Conservation (phyloP, 2,888 invertebrate genomes). For the Gryllus longicercus region DNA sequence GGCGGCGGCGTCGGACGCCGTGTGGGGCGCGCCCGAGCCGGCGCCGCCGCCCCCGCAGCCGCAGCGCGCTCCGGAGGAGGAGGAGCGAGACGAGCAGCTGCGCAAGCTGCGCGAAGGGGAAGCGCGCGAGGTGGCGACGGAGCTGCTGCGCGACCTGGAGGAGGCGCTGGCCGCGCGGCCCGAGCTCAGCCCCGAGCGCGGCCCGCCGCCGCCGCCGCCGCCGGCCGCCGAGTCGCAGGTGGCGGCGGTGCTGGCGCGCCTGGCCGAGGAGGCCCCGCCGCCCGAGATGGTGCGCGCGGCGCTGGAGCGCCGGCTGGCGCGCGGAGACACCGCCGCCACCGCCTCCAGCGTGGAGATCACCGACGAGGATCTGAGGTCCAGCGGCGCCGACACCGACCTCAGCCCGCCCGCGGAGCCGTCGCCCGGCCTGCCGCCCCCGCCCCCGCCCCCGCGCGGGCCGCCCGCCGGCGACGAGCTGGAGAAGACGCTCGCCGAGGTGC, state of each 20-base stretch:
- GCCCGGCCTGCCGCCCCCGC: background rate
- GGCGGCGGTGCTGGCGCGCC: constrained; percentile 48
- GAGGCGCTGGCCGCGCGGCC: background rate
- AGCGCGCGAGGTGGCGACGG: background rate
- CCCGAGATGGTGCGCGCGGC: background rate
- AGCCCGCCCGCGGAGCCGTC: constrained; percentile 34
- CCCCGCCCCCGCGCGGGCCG: background rate
- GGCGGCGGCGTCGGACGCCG: constrained; percentile 43
- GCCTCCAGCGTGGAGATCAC: constrained; percentile 56
- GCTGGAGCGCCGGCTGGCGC: background rate
- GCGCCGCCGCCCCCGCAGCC: background rate
- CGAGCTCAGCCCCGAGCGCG: background rate
- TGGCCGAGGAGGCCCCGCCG: constrained; percentile 45
- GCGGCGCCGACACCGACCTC: constrained; percentile 64
- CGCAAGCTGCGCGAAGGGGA: background rate
- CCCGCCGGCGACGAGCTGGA: constrained; percentile 31
- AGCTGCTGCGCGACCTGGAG: background rate
- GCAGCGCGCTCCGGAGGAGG: background rate
- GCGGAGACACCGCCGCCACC: constrained; percentile 47
- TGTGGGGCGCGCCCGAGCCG: constrained; percentile 51
- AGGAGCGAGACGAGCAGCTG: background rate
- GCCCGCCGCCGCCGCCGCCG: constrained; percentile 32
- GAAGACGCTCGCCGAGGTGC: constrained; percentile 66
- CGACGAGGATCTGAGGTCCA: constrained; percentile 67
- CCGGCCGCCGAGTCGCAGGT: constrained; percentile 46